Evolutionary conservation across 1,140 invertebrate genomes (phyloP).

Genomic region (Anoplophora glabripennis): DNA sequence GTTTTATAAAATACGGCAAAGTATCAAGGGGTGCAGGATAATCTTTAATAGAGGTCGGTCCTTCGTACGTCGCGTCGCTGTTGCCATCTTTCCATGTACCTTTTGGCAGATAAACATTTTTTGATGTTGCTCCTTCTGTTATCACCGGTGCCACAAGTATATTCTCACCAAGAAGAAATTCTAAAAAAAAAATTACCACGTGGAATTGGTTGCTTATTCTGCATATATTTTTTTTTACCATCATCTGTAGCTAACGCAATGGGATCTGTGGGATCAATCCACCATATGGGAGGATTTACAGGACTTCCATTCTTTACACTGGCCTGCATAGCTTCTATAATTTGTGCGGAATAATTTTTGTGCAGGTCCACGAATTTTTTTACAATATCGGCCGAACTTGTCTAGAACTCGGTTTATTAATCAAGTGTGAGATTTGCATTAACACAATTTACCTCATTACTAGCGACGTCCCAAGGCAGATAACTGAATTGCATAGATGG

Average conservation of each 20-base stretch:
- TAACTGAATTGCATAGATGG: slow-evolving; percentile 85
- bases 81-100: slow-evolving; percentile 68
- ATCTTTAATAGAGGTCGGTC: slow-evolving; percentile 63
- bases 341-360: slow-evolving; percentile 60
- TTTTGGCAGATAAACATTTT: slow-evolving; percentile 75
- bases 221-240: slow-evolving; percentile 10
- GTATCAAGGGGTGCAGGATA: slow-evolving; percentile 65
- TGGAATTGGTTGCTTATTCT: not conserved
- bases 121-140: slow-evolving; percentile 57
- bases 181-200: slow-evolving; percentile 53
- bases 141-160: slow-evolving; percentile 85
- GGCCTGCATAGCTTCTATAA: slow-evolving; percentile 60
- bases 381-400: slow-evolving; percentile 56
- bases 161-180: slow-evolving; percentile 79
- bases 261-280: slow-evolving; percentile 70
- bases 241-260: slow-evolving; percentile 26
- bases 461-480: slow-evolving; percentile 74
- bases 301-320: slow-evolving; percentile 65
- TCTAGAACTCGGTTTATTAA: slow-evolving; percentile 16
- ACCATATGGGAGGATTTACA: slow-evolving; percentile 89
- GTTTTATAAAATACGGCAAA: slow-evolving; percentile 62
- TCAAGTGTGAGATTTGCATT: too few species aligned
- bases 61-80: slow-evolving; percentile 49
- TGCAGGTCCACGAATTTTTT: slow-evolving; percentile 68
- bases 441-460: not conserved